Evolutionary conservation across 2,797 vertebrate genomes (phyloP), one percentile per base, ranked within the genome.

Genomic region (Syngnathus rostellatus): DNA sequence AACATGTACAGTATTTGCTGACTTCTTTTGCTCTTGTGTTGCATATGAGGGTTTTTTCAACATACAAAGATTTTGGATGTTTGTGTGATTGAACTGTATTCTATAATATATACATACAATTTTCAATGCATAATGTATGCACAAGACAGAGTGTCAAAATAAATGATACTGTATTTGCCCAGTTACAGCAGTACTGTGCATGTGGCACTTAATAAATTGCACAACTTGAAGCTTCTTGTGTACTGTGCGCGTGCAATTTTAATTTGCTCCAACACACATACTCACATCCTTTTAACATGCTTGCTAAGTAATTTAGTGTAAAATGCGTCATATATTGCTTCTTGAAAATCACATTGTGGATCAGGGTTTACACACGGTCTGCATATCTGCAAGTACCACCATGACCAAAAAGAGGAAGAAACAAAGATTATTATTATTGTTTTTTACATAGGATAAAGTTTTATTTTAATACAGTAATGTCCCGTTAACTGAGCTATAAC

Each of bases 141-240:
- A 85, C 83, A 84, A 82, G 79, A 79, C 80, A 77, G 73, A 64
- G 72, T 83, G 77, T 83, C 81, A 77, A 68, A 69, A 72, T 54
- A 77, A 65, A 66, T 81, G 48, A 73, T 73, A 63, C 67, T 72
- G 77, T 79, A 25, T 39, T 81, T 79, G 77, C 80, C 75, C 74
- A 73, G 40, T 77, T 72, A 69, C 64, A 74, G 75, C 76, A 83
- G 70, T 81, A 81, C 68, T 73, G 71, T 84, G 77, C 73, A 81
- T 88, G 79, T 87, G 80, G 72, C 79, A 86, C 82, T 81, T 84
- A 88, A 88, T 89, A 88, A 89, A 82, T 77, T 37, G 69, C 85
- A 86, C 84, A 84, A 78, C 63, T 68, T 74, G 54, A 85, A 85
- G 64, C 75, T 74, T 73, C 61, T 48, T 74, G 62, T 53, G 2